phyloP scores from a whole-genome alignment of 1,140 invertebrate species.

The Venturia canescens region DNA sequence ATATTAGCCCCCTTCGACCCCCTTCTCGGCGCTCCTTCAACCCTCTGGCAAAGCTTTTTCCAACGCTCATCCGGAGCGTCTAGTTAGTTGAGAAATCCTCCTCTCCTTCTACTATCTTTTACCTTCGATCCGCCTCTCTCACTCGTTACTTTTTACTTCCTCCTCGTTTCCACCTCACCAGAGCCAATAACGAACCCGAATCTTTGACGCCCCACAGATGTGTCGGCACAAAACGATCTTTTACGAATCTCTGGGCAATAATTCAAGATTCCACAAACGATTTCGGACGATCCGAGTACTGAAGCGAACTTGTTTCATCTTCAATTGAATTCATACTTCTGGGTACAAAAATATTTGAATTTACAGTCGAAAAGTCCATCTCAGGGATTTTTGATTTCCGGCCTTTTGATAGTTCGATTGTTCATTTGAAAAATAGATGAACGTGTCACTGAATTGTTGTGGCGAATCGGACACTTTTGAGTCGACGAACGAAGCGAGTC shows the following conservation, averaged over 20 bases:
- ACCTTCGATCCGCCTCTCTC: neutral
- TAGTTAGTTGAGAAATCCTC: constrained; percentile 47
- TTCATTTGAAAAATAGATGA: too few species aligned
- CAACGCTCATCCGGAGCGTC: constrained; percentile 4
- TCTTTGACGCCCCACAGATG: neutral
- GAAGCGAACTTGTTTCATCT: neutral
- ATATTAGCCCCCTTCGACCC: neutral
- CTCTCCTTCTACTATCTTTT: constrained; percentile 33
- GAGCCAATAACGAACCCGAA: constrained; percentile 39
- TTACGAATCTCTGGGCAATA: neutral
- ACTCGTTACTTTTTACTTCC: neutral
- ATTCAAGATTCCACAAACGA: constrained; percentile 14
- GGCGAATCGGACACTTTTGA: too few species aligned
- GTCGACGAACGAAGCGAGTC: too few species aligned
- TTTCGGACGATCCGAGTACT: neutral
- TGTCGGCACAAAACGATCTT: neutral
- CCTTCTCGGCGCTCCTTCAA: neutral
- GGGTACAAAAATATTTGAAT: too few species aligned
- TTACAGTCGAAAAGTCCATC: too few species aligned
- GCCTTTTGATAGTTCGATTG: too few species aligned
- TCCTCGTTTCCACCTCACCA: constrained; percentile 32
- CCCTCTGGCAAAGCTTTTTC: constrained; percentile 21
- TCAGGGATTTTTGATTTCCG: too few species aligned
- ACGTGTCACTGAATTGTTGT: too few species aligned
- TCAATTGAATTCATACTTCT: too few species aligned